A percentile compares a stretch with the other conserved stretches of the same genome.
Conservation (phyloP, 2,113 vertebrate genomes). For the Rutilus rutilus region DNA sequence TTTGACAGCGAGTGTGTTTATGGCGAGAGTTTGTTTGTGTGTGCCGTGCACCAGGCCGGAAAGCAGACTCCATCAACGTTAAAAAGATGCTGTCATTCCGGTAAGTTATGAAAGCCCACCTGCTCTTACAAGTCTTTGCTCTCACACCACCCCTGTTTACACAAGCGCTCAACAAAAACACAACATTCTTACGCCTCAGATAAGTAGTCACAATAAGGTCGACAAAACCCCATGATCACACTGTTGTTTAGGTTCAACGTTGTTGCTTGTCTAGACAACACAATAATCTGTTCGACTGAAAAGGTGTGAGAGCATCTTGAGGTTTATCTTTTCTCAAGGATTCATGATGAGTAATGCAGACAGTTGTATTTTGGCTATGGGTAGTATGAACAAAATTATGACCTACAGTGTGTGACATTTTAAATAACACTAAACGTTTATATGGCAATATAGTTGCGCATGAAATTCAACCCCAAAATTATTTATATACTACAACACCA, state of each 20-base stretch:
- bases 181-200: constrained; percentile 72
- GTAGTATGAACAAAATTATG: constrained; percentile 28
- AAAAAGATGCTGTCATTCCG: constrained; percentile 57
- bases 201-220: constrained; percentile 66
- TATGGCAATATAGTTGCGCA: neutral
- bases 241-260: constrained; percentile 72
- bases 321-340: constrained; percentile 66
- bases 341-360: constrained; percentile 52
- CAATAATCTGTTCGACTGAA: constrained; percentile 56
- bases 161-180: constrained; percentile 77
- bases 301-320: constrained; percentile 68
- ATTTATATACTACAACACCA: neutral
- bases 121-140: constrained; percentile 69
- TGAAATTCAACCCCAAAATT: neutral
- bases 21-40: constrained; percentile 36
- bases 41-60: neutral
- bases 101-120: constrained; percentile 72
- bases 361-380: constrained; percentile 69
- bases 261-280: constrained; percentile 77
- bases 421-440: neutral
- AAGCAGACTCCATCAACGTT: constrained; percentile 55
- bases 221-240: constrained; percentile 65
- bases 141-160: constrained; percentile 77
- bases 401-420: neutral
- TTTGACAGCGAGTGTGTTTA: constrained; percentile 58